phyloP scores from a whole-genome alignment of 2,113 vertebrate species.

The Steatornis caripensis region DNA sequence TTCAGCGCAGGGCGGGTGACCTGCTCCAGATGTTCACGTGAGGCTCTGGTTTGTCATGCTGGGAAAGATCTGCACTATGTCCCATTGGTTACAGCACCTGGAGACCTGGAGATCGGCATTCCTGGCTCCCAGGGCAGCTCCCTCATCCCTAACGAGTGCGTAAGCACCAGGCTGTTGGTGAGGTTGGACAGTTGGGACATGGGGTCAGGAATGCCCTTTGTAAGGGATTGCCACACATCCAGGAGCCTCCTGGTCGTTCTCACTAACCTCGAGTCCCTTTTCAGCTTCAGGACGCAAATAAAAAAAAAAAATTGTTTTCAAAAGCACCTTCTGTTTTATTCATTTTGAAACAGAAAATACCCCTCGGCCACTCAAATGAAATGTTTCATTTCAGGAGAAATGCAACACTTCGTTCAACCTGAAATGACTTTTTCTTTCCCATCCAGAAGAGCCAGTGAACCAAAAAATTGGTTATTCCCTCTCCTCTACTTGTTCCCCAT shows the following conservation, averaged over 20 bases:
- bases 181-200: not conserved
- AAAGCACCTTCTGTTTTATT: not conserved
- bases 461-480: not conserved
- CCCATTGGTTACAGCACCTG: not conserved
- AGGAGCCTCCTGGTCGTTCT: not conserved
- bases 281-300: not conserved
- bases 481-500: not conserved
- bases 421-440: not conserved
- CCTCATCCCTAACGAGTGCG: rapidly evolving
- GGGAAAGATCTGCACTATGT: not conserved
- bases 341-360: not conserved
- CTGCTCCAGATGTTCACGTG: not conserved
- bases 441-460: not conserved
- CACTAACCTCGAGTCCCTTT: not conserved
- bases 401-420: not conserved
- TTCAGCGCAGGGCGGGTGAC: not conserved
- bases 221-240: not conserved
- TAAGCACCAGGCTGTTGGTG: not conserved
- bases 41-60: not conserved
- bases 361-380: not conserved
- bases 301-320: not conserved
- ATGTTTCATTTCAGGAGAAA: not conserved
- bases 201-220: not conserved
- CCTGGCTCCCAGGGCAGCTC: not conserved
- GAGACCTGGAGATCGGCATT: not conserved